These are phyloP conservation scores for Caenorhabditis latens DNA, from an alignment of 1,140 invertebrate species.

Conservation along the genomic window DNA sequence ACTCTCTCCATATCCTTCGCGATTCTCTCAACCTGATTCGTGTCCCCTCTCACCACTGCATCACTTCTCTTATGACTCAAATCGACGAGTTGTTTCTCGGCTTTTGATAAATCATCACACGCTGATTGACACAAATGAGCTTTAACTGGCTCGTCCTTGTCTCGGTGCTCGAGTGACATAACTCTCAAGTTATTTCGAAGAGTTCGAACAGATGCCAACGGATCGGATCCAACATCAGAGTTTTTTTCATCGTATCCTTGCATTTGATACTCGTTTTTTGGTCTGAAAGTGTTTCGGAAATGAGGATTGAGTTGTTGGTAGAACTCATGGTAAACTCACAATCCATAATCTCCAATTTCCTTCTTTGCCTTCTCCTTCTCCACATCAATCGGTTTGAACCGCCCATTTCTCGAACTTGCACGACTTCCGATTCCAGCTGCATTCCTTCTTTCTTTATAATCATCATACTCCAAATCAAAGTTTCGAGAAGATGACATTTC, in stretches of 20 bases:
- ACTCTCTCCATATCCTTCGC: conserved; percentile 44
- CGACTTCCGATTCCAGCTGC: conserved; percentile 47
- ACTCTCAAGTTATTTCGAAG: conserved; percentile 35
- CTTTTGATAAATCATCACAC: conserved; percentile 35
- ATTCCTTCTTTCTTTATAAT: conserved; percentile 39
- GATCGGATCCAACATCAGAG: conserved; percentile 12
- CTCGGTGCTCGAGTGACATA: conserved; percentile 20
- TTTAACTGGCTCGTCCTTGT: conserved; percentile 43
- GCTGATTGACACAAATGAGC: conserved; percentile 48
- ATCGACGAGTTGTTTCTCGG: conserved; percentile 42
- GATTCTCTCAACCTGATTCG: neutral
- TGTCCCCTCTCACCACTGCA: conserved; percentile 25
- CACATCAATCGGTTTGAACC: conserved; percentile 11
- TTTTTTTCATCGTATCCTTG: conserved; percentile 37
- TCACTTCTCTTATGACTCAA: conserved; percentile 33
- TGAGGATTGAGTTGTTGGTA: neutral
- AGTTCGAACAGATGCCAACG: conserved; percentile 30
- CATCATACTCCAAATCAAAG: conserved; percentile 49
- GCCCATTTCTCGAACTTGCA: conserved; percentile 19
- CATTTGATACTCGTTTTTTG: conserved; percentile 41
- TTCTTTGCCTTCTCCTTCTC: conserved; percentile 26
- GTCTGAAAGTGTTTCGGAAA: neutral
- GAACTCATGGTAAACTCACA: conserved; percentile 2
- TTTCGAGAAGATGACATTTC: conserved; percentile 21
- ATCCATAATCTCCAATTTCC: conserved; percentile 46